A percentile compares a stretch with the other conserved stretches of the same genome.
phyloP scores from a whole-genome alignment of 2,113 vertebrate genomes.

The Psophia crepitans region DNA sequence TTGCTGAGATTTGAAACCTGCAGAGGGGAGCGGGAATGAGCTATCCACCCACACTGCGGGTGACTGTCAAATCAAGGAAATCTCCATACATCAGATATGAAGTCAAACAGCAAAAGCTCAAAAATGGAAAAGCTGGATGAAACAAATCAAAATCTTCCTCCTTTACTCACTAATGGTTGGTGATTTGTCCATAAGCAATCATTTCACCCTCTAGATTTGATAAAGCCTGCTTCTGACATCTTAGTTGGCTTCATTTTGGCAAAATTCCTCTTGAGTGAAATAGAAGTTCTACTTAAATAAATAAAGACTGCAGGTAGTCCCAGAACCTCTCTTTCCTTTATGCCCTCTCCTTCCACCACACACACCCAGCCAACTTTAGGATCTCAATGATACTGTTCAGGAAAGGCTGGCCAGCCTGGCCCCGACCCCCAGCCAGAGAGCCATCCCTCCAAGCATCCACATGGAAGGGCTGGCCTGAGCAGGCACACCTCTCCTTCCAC shows the following conservation, averaged over 20 bases:
- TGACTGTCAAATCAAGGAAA: slow-evolving; percentile 33
- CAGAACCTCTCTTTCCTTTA: background rate
- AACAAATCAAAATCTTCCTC: background rate
- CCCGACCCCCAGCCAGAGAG: background rate
- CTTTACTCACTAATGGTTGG: background rate
- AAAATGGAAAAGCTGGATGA: background rate
- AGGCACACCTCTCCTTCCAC: background rate
- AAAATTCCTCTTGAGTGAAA: background rate
- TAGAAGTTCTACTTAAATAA: background rate
- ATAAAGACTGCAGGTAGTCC: background rate
- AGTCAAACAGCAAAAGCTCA: background rate
- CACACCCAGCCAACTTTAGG: background rate
- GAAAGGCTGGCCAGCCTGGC: background rate
- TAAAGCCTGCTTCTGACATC: background rate
- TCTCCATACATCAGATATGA: background rate
- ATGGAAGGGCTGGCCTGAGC: background rate
- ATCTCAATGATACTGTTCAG: background rate
- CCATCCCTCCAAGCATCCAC: background rate
- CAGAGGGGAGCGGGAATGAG: background rate
- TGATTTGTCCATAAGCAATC: background rate
- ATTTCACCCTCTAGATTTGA: background rate
- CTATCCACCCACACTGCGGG: background rate
- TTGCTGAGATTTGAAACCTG: background rate
- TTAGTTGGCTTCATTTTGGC: background rate
- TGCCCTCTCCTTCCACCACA: background rate